Conservation (phyloP, 2,113 vertebrate species). For the Pipa parva region DNA sequence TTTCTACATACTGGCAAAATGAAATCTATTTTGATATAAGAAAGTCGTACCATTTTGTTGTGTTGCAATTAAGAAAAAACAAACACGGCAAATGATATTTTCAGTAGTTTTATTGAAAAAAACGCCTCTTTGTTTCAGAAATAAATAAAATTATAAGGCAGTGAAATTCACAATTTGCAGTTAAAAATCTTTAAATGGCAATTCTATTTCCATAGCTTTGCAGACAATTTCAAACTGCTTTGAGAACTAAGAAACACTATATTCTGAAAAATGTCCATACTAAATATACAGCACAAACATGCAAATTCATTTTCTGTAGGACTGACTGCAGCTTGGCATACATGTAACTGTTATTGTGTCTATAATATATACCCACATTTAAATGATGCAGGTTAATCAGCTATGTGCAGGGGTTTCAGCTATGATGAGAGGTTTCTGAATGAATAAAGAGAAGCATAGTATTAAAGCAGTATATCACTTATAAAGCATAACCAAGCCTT, state of each 20-base stretch:
- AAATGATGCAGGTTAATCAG: slow-evolving; percentile 61
- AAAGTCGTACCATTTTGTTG: too few relatives aligned
- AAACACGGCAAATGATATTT: too few relatives aligned
- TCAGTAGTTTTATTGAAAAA: slow-evolving; percentile 99
- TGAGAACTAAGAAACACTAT: slow-evolving; percentile 83
- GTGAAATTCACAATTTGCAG: slow-evolving; percentile 98
- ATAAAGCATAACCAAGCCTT: slow-evolving; percentile 53
- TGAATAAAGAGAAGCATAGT: slow-evolving; percentile 62
- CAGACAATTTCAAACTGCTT: slow-evolving; percentile 89
- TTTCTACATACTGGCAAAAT: too few relatives aligned
- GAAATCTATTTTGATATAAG: too few relatives aligned
- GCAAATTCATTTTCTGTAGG: slow-evolving; percentile 85
- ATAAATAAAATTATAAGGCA: slow-evolving; percentile 99
- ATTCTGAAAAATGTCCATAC: slow-evolving; percentile 81
- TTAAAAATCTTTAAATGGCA: slow-evolving; percentile 89
- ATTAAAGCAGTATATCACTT: slow-evolving; percentile 59
- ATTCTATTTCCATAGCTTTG: slow-evolving; percentile 90
- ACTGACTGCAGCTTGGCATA: slow-evolving; percentile 82
- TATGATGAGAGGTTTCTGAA: slow-evolving; percentile 63
- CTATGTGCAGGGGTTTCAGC: slow-evolving; percentile 61
- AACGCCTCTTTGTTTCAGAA: slow-evolving; percentile 99
- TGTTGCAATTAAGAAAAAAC: too few relatives aligned
- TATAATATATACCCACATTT: slow-evolving; percentile 72
- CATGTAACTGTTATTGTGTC: slow-evolving; percentile 70
- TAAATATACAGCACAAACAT: slow-evolving; percentile 98